Percentiles rank a stretch among this genome's conserved stretches.
These are phyloP conservation scores for Leuctra nigra DNA, from an alignment of 2,888 invertebrate species.

Conservation along the genomic window DNA sequence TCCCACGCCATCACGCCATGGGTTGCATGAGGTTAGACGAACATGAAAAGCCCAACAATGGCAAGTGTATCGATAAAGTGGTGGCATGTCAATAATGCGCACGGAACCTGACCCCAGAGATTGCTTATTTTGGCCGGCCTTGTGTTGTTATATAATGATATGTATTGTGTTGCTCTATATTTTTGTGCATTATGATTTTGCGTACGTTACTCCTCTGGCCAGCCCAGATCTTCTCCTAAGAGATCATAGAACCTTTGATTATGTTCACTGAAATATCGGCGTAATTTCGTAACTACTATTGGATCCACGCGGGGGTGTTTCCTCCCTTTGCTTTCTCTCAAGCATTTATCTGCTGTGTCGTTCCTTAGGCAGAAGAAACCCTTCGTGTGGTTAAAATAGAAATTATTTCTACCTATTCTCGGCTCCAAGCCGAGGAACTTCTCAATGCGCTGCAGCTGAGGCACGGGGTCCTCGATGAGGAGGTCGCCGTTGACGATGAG, in stretches of 20 bases:
- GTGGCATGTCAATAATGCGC: neutral
- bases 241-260: slow-evolving; percentile 89
- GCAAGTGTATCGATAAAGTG: too few species aligned
- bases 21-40: too few species aligned
- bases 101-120: slow-evolving; percentile 20
- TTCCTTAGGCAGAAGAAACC: slow-evolving; percentile 77
- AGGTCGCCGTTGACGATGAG: slow-evolving; percentile 92
- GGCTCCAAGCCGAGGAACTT: slow-evolving; percentile 63
- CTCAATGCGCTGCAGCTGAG: slow-evolving; percentile 81
- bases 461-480: slow-evolving; percentile 83
- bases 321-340: slow-evolving; percentile 74
- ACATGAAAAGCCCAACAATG: too few species aligned
- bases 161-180: slow-evolving; percentile 5
- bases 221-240: slow-evolving; percentile 86
- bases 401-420: slow-evolving; percentile 72
- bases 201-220: slow-evolving; percentile 74
- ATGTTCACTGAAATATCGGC: slow-evolving; percentile 83
- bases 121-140: slow-evolving; percentile 23
- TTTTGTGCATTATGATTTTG: slow-evolving; percentile 10
- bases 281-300: slow-evolving; percentile 67
- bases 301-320: slow-evolving; percentile 82
- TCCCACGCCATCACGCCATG: neutral
- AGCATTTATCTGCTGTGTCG: slow-evolving; percentile 61
- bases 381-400: slow-evolving; percentile 95
- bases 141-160: slow-evolving; percentile 18